Evolutionary conservation across 2,888 invertebrate species (phyloP).

Genomic region (Penaeus monodon): DNA sequence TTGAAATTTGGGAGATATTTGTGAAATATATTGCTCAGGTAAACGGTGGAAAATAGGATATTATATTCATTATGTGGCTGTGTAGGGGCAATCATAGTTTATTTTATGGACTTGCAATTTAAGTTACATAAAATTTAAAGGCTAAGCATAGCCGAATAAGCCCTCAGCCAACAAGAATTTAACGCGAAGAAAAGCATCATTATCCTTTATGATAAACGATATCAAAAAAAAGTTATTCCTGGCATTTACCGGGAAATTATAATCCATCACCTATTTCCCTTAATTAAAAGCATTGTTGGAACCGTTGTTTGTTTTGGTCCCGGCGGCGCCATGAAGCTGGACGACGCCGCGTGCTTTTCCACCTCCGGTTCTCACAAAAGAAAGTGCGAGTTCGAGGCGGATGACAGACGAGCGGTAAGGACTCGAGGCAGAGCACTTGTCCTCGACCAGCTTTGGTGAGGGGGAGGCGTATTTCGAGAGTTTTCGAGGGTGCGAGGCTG

Average conservation of each 20-base stretch:
- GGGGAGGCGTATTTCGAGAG: constrained; percentile 5
- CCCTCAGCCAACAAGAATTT: too few relatives aligned
- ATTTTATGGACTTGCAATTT: too few relatives aligned
- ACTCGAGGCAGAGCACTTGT: background rate
- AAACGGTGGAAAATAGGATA: too few relatives aligned
- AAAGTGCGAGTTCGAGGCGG: constrained; percentile 29
- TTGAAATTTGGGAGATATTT: background rate
- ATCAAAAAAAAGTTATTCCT: too few relatives aligned
- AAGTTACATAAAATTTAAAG: too few relatives aligned
- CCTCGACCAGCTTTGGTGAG: background rate
- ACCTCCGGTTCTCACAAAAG: constrained; percentile 39
- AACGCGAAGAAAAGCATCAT: too few relatives aligned
- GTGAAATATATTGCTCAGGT: background rate
- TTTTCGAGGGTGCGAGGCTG: background rate
- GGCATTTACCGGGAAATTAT: too few relatives aligned
- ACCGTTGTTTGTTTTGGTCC: constrained; percentile 48
- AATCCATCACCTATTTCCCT: too few relatives aligned
- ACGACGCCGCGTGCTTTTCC: constrained; percentile 51
- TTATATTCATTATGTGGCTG: too few relatives aligned
- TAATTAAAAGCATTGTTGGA: background rate
- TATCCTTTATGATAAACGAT: too few relatives aligned
- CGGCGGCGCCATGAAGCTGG: constrained; percentile 51
- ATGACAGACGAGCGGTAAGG: constrained; percentile 44
- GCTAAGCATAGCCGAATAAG: too few relatives aligned
- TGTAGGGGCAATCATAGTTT: too few relatives aligned